Percentiles rank a stretch among this genome's conserved stretches.
Evolutionary conservation across 2,888 invertebrate genomes (phyloP).

Genomic region (Rugalucina vietnamica): DNA sequence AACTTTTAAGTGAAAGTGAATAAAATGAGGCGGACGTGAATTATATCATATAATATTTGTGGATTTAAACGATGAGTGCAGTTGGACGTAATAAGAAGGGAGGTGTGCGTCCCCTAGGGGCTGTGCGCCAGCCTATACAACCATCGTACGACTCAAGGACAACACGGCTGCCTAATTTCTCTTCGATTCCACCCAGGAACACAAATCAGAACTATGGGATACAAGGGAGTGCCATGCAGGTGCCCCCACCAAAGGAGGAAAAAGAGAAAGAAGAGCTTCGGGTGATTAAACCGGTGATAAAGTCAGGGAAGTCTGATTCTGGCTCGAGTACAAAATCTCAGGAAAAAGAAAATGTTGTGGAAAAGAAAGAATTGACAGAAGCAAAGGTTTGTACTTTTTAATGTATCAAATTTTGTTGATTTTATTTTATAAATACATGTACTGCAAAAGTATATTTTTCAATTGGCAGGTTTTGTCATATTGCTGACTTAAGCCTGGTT

Average conservation of each 20-base stretch:
- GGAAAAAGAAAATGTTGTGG: constrained; percentile 61
- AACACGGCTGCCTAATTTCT: constrained; percentile 38
- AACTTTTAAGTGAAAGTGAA: too few species aligned
- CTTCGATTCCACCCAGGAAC: constrained; percentile 7
- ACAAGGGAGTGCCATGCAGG: constrained; percentile 61
- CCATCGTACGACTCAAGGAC: constrained; percentile 45
- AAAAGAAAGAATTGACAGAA: constrained; percentile 73
- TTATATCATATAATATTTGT: neutral
- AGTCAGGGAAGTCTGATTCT: constrained; percentile 68
- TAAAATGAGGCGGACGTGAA: neutral
- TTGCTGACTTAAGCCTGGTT: too few species aligned
- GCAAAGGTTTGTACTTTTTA: constrained; percentile 65
- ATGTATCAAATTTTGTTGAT: too few species aligned
- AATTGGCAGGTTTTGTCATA: too few species aligned
- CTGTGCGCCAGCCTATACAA: constrained; percentile 56
- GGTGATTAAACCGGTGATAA: constrained; percentile 47
- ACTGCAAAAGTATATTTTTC: too few species aligned
- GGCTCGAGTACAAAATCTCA: constrained; percentile 68
- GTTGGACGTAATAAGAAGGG: constrained; percentile 44
- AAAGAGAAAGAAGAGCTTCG: constrained; percentile 57
- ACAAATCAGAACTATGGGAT: constrained; percentile 43
- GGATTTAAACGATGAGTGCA: constrained; percentile 48
- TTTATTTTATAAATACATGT: too few species aligned
- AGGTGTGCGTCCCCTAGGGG: constrained; percentile 51
- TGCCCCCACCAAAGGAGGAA: constrained; percentile 67